Conservation (phyloP, 2,888 invertebrate species). For the Nasonovia ribisnigri region DNA sequence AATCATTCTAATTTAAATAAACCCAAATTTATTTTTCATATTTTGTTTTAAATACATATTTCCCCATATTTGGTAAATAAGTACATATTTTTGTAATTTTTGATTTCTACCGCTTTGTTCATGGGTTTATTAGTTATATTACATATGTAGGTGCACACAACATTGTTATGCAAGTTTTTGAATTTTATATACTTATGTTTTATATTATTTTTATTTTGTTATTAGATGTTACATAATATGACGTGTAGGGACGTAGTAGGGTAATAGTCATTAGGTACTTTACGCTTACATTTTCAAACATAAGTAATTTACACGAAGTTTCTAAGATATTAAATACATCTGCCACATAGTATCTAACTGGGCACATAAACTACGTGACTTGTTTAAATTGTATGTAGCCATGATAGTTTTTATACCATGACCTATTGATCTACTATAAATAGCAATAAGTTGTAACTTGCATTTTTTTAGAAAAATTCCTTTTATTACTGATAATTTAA, state of each 20-base stretch:
- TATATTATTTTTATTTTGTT: neutral
- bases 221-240: neutral
- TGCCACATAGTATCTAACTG: neutral
- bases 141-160: too few relatives aligned
- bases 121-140: too few relatives aligned
- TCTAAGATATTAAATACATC: conserved; percentile 36
- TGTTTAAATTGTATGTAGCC: neutral
- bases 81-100: too few relatives aligned
- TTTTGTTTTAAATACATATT: too few relatives aligned
- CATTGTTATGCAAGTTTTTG: too few relatives aligned
- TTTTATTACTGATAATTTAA: neutral
- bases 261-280: neutral
- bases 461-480: neutral
- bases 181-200: too few relatives aligned
- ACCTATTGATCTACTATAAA: neutral
- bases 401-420: neutral
- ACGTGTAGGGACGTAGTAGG: neutral
- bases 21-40: too few relatives aligned
- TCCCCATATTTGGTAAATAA: too few relatives aligned
- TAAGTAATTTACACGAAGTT: neutral
- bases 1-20: too few relatives aligned
- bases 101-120: too few relatives aligned
- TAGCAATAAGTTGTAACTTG: neutral
- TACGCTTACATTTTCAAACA: neutral
- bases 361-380: conserved; percentile 7